Conservation (phyloP, 2,888 invertebrate genomes). For the Dryobotodes eremita region DNA sequence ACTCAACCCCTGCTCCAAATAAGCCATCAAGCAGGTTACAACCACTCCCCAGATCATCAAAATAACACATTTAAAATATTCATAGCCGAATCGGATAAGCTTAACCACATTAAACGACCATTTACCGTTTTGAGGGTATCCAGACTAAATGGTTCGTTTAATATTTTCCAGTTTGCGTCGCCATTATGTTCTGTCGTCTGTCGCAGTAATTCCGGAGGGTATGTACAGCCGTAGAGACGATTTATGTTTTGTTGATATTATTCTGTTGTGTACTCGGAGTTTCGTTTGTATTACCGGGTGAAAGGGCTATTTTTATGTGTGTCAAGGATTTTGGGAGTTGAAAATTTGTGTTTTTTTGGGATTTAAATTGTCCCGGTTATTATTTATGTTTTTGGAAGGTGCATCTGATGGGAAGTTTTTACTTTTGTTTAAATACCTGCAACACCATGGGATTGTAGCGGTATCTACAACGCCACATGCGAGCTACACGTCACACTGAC, state of each 20-base stretch:
- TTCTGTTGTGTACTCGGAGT: slow-evolving; percentile 38
- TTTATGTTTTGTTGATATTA: slow-evolving; percentile 62
- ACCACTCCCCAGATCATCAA: slow-evolving; percentile 38
- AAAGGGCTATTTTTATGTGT: slow-evolving; percentile 52
- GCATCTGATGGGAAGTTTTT: not conserved
- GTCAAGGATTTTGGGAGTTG: slow-evolving; percentile 24
- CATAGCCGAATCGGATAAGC: slow-evolving; percentile 63
- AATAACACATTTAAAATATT: slow-evolving; percentile 69
- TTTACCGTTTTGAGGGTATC: slow-evolving; percentile 60
- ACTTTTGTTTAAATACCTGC: not conserved
- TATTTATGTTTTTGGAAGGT: not conserved
- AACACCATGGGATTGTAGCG: no score
- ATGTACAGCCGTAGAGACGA: slow-evolving; percentile 15
- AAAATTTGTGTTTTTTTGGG: slow-evolving; percentile 15
- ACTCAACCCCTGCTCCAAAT: not conserved
- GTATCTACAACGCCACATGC: no score
- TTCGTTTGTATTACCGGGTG: slow-evolving; percentile 42
- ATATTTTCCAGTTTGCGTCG: slow-evolving; percentile 60
- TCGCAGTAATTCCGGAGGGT: slow-evolving; percentile 49
- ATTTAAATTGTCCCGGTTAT: slow-evolving; percentile 2
- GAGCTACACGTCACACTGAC: no score
- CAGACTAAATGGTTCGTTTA: slow-evolving; percentile 66
- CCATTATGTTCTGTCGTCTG: slow-evolving; percentile 51
- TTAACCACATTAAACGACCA: slow-evolving; percentile 67
- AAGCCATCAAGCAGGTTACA: slow-evolving; percentile 5